Evolutionary conservation across 2,888 invertebrate species (phyloP).

Genomic region (Tillus elongatus): DNA sequence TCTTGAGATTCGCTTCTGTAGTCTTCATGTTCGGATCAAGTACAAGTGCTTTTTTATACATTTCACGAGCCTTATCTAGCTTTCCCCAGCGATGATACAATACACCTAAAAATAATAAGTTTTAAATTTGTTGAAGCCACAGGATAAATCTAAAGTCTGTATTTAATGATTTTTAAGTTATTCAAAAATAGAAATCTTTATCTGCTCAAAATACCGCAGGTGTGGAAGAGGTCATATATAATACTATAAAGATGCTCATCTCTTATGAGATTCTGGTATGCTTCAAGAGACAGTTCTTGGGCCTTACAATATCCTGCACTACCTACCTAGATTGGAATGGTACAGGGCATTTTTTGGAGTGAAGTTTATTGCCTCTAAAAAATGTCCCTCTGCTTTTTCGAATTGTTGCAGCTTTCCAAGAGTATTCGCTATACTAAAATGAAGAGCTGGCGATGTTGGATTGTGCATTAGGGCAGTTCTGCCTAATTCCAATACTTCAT

Average conservation of each 20-base stretch:
- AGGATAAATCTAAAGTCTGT: no score
- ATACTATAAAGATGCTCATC: no score
- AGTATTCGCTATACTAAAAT: conserved; percentile 83
- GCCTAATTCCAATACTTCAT: conserved; percentile 63
- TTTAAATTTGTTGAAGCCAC: background rate
- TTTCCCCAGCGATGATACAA: conserved; percentile 90
- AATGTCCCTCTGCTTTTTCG: conserved; percentile 71
- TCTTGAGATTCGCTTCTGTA: conserved; percentile 59
- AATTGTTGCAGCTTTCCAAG: conserved; percentile 74
- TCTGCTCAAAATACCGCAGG: no score
- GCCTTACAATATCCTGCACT: no score
- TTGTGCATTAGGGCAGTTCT: conserved; percentile 59
- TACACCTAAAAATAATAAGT: conserved; percentile 53
- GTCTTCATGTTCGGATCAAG: conserved; percentile 62
- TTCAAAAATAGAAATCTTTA: no score
- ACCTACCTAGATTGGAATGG: conserved; percentile 78
- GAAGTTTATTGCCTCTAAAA: conserved; percentile 63
- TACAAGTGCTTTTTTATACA: conserved; percentile 66
- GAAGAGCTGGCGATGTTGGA: conserved; percentile 65
- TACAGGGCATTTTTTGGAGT: conserved; percentile 65
- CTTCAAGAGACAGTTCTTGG: no score
- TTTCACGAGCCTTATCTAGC: conserved; percentile 58
- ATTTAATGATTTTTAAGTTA: no score
- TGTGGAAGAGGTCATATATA: no score
- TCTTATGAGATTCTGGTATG: no score